Conservation (phyloP, 2,113 vertebrate species). For the Burhinus oedicnemus region DNA sequence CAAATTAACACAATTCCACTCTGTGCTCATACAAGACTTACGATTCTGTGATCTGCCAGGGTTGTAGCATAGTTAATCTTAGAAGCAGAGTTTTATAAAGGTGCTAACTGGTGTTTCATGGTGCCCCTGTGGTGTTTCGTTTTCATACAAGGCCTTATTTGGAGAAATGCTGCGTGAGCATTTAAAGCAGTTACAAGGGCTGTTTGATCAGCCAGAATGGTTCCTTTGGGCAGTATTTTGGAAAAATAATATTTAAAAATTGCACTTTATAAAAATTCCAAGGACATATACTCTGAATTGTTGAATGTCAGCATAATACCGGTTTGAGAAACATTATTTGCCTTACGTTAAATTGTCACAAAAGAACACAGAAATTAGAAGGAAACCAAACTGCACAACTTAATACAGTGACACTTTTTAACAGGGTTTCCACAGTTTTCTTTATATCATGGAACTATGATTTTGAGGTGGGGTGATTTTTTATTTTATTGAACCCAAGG, state of each 20-base stretch:
- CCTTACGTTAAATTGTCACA: neutral
- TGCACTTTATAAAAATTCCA: slow-evolving; percentile 46
- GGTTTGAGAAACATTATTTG: neutral
- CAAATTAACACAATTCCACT: slow-evolving; percentile 50
- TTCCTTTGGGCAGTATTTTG: slow-evolving; percentile 41
- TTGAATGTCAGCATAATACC: neutral
- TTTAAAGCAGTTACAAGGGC: slow-evolving; percentile 48
- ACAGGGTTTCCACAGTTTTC: neutral
- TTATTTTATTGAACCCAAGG: neutral
- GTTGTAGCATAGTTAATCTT: slow-evolving; percentile 44
- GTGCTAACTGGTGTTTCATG: slow-evolving; percentile 59
- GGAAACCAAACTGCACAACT: neutral
- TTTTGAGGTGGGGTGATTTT: neutral
- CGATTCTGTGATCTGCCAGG: slow-evolving; percentile 50
- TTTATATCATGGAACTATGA: neutral
- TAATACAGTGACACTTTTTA: neutral
- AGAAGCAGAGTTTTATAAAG: slow-evolving; percentile 61
- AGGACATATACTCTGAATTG: neutral
- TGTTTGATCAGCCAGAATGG: slow-evolving; percentile 46
- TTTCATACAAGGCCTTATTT: slow-evolving; percentile 41
- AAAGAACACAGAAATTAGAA: neutral
- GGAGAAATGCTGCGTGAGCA: slow-evolving; percentile 40
- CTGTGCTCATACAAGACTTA: neutral
- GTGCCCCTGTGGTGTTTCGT: slow-evolving; percentile 21
- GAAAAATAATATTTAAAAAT: slow-evolving; percentile 61